These are phyloP conservation scores for Heliconius eleuchia DNA, from an alignment of 1,140 invertebrate species.

Conservation along the genomic window DNA sequence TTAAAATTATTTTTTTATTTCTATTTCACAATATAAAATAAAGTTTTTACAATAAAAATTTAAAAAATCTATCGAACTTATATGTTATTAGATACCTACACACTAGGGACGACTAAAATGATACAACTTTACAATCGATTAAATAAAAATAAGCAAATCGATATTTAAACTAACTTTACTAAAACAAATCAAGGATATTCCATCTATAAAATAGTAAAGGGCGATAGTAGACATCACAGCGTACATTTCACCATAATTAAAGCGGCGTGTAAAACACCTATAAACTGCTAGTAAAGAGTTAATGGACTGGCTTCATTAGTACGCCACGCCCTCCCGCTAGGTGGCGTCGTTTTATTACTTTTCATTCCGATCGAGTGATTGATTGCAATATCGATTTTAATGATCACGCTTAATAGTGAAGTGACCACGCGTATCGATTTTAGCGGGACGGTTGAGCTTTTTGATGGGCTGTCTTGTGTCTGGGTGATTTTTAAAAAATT, in stretches of 20 bases:
- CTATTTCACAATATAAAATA: too few relatives aligned
- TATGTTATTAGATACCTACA: too few relatives aligned
- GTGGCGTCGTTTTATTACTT: constrained; percentile 60
- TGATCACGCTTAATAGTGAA: constrained; percentile 35
- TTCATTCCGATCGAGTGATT: constrained; percentile 56
- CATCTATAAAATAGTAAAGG: neutral
- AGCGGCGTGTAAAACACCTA: constrained; percentile 67
- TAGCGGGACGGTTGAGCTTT: neutral
- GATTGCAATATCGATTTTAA: constrained; percentile 51
- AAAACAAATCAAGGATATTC: neutral
- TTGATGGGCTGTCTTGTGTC: neutral
- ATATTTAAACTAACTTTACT: neutral
- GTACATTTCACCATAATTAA: constrained; percentile 71
- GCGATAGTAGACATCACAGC: constrained; percentile 46
- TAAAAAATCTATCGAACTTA: too few relatives aligned
- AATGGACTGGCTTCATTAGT: constrained; percentile 66
- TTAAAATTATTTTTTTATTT: too few relatives aligned
- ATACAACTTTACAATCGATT: neutral
- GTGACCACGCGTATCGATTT: constrained; percentile 28
- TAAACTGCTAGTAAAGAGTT: constrained; percentile 70
- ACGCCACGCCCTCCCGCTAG: constrained; percentile 64
- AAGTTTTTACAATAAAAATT: too few relatives aligned
- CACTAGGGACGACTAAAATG: too few relatives aligned
- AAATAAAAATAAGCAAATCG: neutral
- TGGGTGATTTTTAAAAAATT: too few relatives aligned